Evolutionary conservation across 2,888 invertebrate genomes (phyloP).

Genomic region (Cantharis rustica): DNA sequence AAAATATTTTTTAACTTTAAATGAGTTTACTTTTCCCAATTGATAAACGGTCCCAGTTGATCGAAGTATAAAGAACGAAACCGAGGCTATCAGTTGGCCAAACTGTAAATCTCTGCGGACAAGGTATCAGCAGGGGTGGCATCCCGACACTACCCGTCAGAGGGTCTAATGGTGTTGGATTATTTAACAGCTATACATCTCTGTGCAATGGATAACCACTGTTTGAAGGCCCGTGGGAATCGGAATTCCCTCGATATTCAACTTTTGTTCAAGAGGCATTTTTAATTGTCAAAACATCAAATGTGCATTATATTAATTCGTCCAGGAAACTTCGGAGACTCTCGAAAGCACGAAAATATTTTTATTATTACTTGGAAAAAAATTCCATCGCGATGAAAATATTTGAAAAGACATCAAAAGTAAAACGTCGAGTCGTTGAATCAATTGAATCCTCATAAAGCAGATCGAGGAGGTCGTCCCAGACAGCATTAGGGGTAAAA

Average conservation of each 20-base stretch:
- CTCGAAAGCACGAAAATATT: background rate
- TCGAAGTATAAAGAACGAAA: slow-evolving; percentile 33
- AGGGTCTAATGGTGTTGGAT: slow-evolving; percentile 56
- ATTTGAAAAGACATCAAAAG: slow-evolving; percentile 26
- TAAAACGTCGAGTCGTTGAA: slow-evolving; percentile 35
- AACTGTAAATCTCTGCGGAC: slow-evolving; percentile 48
- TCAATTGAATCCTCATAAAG: slow-evolving; percentile 38
- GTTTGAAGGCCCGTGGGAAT: slow-evolving; percentile 48
- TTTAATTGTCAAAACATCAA: slow-evolving; percentile 13
- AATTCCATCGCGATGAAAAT: background rate
- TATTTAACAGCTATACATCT: slow-evolving; percentile 55
- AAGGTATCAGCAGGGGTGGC: slow-evolving; percentile 40
- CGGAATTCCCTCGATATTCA: slow-evolving; percentile 27
- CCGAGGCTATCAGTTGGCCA: slow-evolving; percentile 40
- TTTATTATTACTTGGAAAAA: slow-evolving; percentile 1
- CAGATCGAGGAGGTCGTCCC: slow-evolving; percentile 30
- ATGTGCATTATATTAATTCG: background rate
- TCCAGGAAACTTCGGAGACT: background rate
- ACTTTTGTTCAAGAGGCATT: slow-evolving; percentile 15
- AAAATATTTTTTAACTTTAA: background rate
- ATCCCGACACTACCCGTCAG: slow-evolving; percentile 36
- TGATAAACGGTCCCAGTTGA: slow-evolving; percentile 38
- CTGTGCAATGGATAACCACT: slow-evolving; percentile 55
- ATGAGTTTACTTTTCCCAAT: background rate
- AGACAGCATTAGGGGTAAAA: slow-evolving; percentile 23